Base-by-base conservation (phyloP, 2,888 invertebrate species). In the Eilema sororculum region DNA sequence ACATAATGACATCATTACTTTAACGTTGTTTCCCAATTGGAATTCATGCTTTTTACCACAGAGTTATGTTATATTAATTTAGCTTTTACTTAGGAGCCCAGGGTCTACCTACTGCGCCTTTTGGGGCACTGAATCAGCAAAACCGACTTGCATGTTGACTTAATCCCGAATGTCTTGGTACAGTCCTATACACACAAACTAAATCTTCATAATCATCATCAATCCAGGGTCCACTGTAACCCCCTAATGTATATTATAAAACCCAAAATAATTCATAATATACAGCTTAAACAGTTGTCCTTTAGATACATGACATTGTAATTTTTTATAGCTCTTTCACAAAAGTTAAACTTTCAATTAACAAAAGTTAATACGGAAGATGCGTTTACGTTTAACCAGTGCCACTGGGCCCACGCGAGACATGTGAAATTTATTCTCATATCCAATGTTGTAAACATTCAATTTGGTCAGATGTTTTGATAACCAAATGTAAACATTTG, bases 381-480 rank as follows among this genome's bases (percentile, higher is more conserved):
- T 37, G n/a, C n/a, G 13, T 13, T 24, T 24, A 37, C 13, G 24
- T 1, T 52, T n/a, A 62, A 16, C 25, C 25, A 16, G 41, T 25
- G 33, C 13, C 16, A 20, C 62, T 20, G 22, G 9, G 24, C 24
- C 22, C 16, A 1, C 25, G 8, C 22, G 24, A 24, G 16, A 24
- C 8, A 9, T 1, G 46, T 16, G 8, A 13, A 30, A 57, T 33
- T 46, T 28, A 28, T 59, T 28, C 67, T 30, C 46, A 59, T 65
- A 46, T 41, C 16, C 30, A 37, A 68, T 69, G 63, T 62, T 71
- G 69, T 67, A 63, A 68, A 33, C 67, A 67, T 65, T 62, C 59
- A 59, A 72, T 70, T 73, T 67, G 63, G 67, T 63, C 57, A 33
- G 59, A 16, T 76, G 71, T 77, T 77, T 78, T 77, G 41, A 67